Base-by-base conservation (phyloP, 2,888 invertebrate species). In the Caenorhabditis wallacei region DNA sequence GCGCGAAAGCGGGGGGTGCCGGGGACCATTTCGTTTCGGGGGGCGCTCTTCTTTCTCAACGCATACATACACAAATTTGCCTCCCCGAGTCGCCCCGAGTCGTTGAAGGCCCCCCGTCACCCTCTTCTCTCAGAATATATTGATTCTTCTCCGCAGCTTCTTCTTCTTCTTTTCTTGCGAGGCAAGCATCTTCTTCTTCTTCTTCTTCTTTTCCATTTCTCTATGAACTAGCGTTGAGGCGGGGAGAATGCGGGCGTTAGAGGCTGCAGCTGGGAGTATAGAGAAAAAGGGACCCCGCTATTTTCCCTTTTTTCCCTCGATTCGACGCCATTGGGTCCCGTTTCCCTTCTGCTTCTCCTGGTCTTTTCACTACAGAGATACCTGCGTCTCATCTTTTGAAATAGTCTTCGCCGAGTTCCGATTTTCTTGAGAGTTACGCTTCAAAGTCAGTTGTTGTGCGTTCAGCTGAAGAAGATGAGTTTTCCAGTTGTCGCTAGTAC, bases 401-500 rank as follows among this genome's bases (percentile, higher is more conserved):
- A 37, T 26, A 30, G 37, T 80, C 26, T 59, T 22, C 4, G 26
- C 7, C 20, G 11, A 43, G 51, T 76, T 61, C 59, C 57, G 68
- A 68, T 79, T 79, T 71, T 11, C 30, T 59, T 22, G 46, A 68
- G 72, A 80, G 80, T 72, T 66, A 80, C 57, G 66, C 71, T 53
- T 30, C 64, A 51, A 57, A 80, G 80, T 80, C 80, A 74, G 68
- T 80, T 80, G 80, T 72, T 72, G 72, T 72, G 72, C 40, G 54
- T 63, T 63, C 54, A 24, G 16, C 54, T 40, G 18, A 22, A 68
- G 22, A 69, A 43, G 43, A 40, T n/a, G 53, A 69, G 48, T 69
- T 69, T 40, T 37, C 30, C 56, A 40, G 46, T 68, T 56, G 4
- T 8, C 16, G 2, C 30, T n/a, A 40, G 68, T 68, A 68, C 68